These are phyloP conservation scores for Camponotus vicinus DNA, from an alignment of 1,140 invertebrate species.

Conservation along the genomic window DNA sequence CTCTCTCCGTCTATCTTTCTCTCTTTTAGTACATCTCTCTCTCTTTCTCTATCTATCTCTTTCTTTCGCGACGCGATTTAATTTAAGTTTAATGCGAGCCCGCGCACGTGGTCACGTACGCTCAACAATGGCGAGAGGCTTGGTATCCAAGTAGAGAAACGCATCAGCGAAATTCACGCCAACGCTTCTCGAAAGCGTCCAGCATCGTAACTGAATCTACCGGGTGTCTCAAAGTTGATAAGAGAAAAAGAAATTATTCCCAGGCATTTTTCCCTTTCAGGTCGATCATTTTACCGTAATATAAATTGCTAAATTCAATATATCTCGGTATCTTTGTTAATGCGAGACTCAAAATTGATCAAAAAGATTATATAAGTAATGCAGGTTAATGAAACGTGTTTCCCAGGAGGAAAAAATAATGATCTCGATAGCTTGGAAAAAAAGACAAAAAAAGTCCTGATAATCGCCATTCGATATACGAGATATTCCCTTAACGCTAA, in stretches of 20 bases:
- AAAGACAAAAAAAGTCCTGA: neutral
- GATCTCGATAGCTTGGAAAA: slow-evolving; percentile 1
- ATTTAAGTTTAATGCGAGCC: slow-evolving; percentile 56
- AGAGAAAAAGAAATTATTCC: neutral
- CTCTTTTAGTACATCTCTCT: neutral
- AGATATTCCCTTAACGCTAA: neutral
- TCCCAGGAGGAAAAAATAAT: neutral
- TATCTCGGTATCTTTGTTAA: neutral
- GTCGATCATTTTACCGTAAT: neutral
- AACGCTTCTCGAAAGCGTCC: slow-evolving; percentile 25
- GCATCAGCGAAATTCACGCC: slow-evolving; percentile 54
- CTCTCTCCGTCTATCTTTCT: neutral
- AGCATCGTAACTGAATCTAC: slow-evolving; percentile 28
- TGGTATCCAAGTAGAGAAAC: slow-evolving; percentile 50
- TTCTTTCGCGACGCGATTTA: slow-evolving; percentile 47
- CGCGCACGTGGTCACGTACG: slow-evolving; percentile 58
- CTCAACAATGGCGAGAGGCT: slow-evolving; percentile 53
- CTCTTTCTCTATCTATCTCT: neutral
- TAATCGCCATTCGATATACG: neutral
- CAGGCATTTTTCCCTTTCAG: slow-evolving; percentile 2
- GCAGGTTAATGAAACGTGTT: neutral
- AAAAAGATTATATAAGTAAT: too few relatives aligned
- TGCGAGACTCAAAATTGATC: too few relatives aligned
- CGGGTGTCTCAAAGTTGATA: slow-evolving; percentile 21
- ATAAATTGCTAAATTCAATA: slow-evolving; percentile 13